phyloP scores from a whole-genome alignment of 1,140 invertebrate genomes.

The Lordiphosa stackelbergi region DNA sequence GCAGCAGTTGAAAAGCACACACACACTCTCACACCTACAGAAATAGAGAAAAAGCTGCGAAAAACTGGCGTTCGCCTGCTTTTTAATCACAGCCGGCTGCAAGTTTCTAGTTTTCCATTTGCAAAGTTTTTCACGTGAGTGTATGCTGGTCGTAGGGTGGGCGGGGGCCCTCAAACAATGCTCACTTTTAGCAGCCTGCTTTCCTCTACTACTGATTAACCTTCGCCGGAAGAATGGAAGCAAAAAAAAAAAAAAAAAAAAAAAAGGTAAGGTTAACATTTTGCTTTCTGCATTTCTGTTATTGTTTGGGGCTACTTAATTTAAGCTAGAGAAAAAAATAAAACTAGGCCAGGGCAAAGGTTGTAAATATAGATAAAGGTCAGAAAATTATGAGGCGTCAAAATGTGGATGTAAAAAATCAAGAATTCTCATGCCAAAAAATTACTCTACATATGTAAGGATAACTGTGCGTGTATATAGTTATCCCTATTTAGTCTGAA shows the following conservation, averaged over 20 bases:
- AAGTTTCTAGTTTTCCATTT: constrained; percentile 43
- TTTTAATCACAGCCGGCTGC: constrained; percentile 64
- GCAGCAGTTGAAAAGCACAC: constrained; percentile 28
- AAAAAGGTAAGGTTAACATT: constrained; percentile 59
- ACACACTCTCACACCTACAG: constrained; percentile 1
- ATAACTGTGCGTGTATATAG: no score
- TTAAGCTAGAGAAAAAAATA: constrained; percentile 23
- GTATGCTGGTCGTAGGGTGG: background rate
- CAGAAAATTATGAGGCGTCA: constrained; percentile 3
- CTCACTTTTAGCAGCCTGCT: constrained; percentile 33
- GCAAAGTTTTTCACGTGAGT: constrained; percentile 63
- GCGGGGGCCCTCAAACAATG: constrained; percentile 42
- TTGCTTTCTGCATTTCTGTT: constrained; percentile 22
- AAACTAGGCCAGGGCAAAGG: constrained; percentile 54
- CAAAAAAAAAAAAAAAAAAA: constrained; percentile 13
- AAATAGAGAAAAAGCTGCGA: constrained; percentile 21
- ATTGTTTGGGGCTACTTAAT: constrained; percentile 52
- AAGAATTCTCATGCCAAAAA: no score
- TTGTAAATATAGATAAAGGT: constrained; percentile 37
- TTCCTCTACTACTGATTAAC: constrained; percentile 24
- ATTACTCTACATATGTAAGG: no score
- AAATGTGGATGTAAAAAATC: background rate
- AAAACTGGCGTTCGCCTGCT: constrained; percentile 48
- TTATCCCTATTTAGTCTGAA: no score
- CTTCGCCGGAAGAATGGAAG: constrained; percentile 16